A percentile compares a stretch with the other conserved stretches of the same genome.
These are phyloP conservation scores for Xestia rhomboidea DNA, from an alignment of 2,888 invertebrate species.

Conservation along the genomic window DNA sequence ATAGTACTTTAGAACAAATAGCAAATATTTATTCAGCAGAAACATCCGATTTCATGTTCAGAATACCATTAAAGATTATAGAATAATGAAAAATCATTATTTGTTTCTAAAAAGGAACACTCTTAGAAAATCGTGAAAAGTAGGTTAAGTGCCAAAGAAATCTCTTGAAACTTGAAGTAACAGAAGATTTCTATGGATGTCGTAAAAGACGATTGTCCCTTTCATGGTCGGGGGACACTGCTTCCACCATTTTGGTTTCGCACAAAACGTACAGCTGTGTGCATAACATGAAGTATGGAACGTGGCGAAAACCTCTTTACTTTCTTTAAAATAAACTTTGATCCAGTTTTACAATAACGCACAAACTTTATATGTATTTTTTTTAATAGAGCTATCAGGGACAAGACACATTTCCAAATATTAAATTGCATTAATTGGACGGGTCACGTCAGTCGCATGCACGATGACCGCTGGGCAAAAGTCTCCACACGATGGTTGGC, in stretches of 20 bases:
- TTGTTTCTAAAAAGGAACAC: not conserved
- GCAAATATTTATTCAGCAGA: too few relatives aligned
- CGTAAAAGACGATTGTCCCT: conserved; percentile 51
- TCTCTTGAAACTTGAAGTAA: conserved; percentile 38
- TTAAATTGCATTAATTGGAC: too few relatives aligned
- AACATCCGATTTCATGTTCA: not conserved
- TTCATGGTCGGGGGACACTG: conserved; percentile 40
- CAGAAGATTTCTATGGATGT: conserved; percentile 48
- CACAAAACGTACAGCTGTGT: conserved; percentile 18
- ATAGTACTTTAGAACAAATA: too few relatives aligned
- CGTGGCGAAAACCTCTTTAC: not conserved
- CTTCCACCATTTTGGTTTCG: conserved; percentile 37
- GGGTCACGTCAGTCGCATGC: too few relatives aligned
- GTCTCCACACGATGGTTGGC: too few relatives aligned
- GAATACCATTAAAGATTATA: not conserved
- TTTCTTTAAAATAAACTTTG: not conserved
- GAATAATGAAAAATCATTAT: not conserved
- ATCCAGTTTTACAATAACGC: not conserved
- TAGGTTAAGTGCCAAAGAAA: conserved; percentile 28
- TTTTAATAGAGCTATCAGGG: too few relatives aligned
- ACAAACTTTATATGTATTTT: too few relatives aligned
- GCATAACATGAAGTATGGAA: conserved; percentile 20
- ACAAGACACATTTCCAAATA: too few relatives aligned
- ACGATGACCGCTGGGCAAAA: too few relatives aligned
- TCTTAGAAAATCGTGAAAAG: conserved; percentile 19